Evolutionary conservation across 2,888 invertebrate species (phyloP), one percentile per base, ranked within the genome.

Genomic region (Iphiclides podalirius): DNA sequence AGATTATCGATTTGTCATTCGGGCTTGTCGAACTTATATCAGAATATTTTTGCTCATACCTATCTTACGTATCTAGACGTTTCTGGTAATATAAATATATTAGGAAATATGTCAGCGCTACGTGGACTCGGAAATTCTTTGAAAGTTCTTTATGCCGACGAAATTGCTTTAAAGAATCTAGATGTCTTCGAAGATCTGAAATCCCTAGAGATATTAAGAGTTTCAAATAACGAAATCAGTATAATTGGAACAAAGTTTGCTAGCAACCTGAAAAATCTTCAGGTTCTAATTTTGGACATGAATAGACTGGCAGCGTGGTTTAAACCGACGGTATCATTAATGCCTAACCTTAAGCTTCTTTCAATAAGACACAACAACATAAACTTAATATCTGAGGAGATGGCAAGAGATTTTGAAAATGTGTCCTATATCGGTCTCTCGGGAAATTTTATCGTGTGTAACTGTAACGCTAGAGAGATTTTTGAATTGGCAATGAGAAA

Each of bases 241-340:
- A 20, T 37, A 0, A 15, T 93, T 0, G 60, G 64, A 0, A 15
- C 55, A 0, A 49, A 64, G 0, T 60, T 75, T 0, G 80, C 90
- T 8, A 38, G 52, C 0, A 64, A 70, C 0, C 53, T 92, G n/a
- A 52, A 14, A 0, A 79, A 68, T 2, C 60, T 93, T 14, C 71
- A 85, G 56, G 63, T 89, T 0, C 61, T 93, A 0, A 88, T 91
- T 58, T 64, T 93, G 3, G 80, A 79, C 9, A 73, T 73, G 0
- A 93, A 93, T 54, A 80, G 90, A 52, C 64, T 93, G 0, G 75
- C 72, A 0, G 79, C 90, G 0, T 93, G 93, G 93, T 87, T 85
- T n/a, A 58, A 58, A 0, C 67, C 71, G 0, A 68, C 75, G 0
- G 90, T 90, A 47, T 60, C 62, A 0, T 36, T 70, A 0, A 88